Conservation (phyloP, 2,888 invertebrate genomes). For the Catocala fraxini region DNA sequence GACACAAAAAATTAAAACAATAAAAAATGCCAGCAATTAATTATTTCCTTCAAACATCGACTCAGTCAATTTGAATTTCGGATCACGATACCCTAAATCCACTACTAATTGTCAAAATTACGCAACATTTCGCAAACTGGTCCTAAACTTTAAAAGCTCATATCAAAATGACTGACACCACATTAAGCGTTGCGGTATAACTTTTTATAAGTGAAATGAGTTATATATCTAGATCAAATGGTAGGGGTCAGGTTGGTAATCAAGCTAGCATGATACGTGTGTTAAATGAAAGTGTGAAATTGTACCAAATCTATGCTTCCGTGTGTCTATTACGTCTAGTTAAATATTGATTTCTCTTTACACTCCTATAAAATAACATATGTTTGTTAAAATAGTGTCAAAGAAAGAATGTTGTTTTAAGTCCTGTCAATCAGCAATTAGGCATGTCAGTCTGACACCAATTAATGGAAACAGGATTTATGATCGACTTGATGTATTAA, state of each 20-base stretch:
- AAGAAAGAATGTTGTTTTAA: not conserved
- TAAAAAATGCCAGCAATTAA: not conserved
- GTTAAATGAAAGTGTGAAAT: conserved; percentile 10
- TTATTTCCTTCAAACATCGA: not conserved
- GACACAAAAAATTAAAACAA: not conserved
- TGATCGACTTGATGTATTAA: too few species aligned
- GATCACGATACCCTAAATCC: conserved; percentile 14
- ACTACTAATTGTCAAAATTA: conserved; percentile 18
- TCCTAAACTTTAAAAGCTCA: conserved; percentile 48
- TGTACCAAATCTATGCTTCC: not conserved
- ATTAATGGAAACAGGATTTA: too few species aligned
- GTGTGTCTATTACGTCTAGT: conserved; percentile 11
- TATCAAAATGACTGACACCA: conserved; percentile 71
- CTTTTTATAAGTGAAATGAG: conserved; percentile 46
- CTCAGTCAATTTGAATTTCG: not conserved
- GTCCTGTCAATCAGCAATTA: not conserved
- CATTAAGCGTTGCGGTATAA: conserved; percentile 59
- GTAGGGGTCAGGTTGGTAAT: conserved; percentile 38
- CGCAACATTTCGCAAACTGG: conserved; percentile 37
- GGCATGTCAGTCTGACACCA: too few species aligned
- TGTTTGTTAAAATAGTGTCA: too few species aligned
- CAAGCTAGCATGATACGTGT: conserved; percentile 17
- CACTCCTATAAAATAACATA: conserved; percentile 4
- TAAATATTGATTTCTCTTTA: conserved; percentile 8
- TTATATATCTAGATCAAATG: conserved; percentile 45